A percentile compares a stretch with the other conserved stretches of the same genome.
phyloP scores from a whole-genome alignment of 1,140 invertebrate genomes.

The Drosophila malerkotliana region DNA sequence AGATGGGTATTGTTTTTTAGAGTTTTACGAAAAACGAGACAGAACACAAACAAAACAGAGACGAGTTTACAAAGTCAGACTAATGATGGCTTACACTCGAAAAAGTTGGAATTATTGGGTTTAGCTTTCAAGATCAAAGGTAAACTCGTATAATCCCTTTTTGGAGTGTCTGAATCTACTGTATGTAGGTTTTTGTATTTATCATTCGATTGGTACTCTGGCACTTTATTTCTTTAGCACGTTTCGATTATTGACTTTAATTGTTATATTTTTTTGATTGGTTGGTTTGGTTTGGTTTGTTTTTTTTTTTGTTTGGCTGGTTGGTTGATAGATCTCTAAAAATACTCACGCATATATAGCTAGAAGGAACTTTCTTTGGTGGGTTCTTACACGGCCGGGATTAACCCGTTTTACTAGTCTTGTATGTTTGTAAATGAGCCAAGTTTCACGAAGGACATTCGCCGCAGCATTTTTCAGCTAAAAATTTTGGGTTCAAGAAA shows the following conservation, averaged over 20 bases:
- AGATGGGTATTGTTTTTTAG: conserved; percentile 24
- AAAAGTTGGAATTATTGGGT: background rate
- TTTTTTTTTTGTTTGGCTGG: conserved; percentile 44
- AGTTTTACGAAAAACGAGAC: conserved; percentile 6
- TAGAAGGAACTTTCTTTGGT: conserved; percentile 99
- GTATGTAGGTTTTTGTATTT: background rate
- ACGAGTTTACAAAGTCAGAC: conserved; percentile 24
- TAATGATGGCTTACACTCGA: background rate
- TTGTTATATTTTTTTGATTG: conserved; percentile 36
- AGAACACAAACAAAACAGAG: conserved; percentile 28
- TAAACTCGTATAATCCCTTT: background rate
- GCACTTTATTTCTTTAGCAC: conserved; percentile 18
- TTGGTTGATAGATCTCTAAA: conserved; percentile 78
- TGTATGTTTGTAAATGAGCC: conserved; percentile 99
- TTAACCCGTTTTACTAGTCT: conserved; percentile 98
- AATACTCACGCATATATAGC: conserved; percentile 99
- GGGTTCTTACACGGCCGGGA: conserved; percentile 96
- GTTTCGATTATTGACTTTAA: conserved; percentile 12
- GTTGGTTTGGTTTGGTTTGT: conserved; percentile 51
- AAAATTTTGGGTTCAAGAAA: conserved; percentile 68
- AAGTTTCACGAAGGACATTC: conserved; percentile 99
- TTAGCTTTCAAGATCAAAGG: background rate
- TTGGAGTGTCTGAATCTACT: background rate
- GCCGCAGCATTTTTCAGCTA: conserved; percentile 99
- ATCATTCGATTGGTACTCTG: conserved; percentile 2